phyloP scores from a whole-genome alignment of 2,888 invertebrate genomes.

The Ischnura elegans region DNA sequence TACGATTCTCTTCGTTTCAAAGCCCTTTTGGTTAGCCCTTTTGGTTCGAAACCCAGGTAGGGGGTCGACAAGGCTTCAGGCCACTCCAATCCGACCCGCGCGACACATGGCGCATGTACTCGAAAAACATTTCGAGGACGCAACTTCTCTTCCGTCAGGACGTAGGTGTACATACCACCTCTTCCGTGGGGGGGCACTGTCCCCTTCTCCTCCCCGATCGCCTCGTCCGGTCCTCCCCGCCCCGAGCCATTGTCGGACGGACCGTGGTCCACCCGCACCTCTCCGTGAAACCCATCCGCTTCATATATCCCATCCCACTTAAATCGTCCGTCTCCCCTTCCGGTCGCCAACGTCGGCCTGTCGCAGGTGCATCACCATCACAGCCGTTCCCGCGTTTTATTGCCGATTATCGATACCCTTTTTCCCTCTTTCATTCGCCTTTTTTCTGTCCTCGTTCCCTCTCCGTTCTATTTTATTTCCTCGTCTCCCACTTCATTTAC shows the following conservation, averaged over 20 bases:
- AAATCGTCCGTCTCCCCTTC: not conserved
- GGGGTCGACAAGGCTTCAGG: not conserved
- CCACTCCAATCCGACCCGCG: constrained; percentile 34
- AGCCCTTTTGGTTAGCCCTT: too few species aligned
- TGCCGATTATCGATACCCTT: constrained; percentile 63
- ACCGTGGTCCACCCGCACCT: not conserved
- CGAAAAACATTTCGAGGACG: not conserved
- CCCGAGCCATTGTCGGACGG: not conserved
- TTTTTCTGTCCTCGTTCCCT: not conserved
- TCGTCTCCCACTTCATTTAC: not conserved
- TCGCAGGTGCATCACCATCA: constrained; percentile 63
- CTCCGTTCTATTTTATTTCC: not conserved
- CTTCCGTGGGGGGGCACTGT: not conserved
- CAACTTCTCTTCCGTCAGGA: not conserved
- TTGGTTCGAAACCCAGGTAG: constrained; percentile 37
- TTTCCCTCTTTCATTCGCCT: not conserved
- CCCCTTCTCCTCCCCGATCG: not conserved
- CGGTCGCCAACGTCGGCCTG: constrained; percentile 41
- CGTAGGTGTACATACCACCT: not conserved
- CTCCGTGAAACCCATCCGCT: not conserved
- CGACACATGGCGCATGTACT: not conserved
- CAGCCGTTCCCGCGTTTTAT: constrained; percentile 59
- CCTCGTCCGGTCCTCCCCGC: not conserved
- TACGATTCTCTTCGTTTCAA: too few species aligned
- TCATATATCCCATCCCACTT: not conserved